Conservation (phyloP, 2,888 invertebrate genomes). For the Galerucella pusilla region DNA sequence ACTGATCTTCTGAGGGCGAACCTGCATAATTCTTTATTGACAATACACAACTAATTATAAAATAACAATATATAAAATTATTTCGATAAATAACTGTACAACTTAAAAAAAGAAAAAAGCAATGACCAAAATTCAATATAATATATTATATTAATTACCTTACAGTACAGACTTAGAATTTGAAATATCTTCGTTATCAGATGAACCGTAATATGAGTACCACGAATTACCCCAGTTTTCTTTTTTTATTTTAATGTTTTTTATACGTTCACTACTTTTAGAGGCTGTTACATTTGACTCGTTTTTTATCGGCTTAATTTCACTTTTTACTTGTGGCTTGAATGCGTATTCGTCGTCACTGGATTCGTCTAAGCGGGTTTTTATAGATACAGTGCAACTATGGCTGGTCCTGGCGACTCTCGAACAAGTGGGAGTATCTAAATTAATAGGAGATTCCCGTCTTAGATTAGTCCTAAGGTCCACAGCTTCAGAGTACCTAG, state of each 20-base stretch:
- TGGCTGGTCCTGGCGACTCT: constrained; percentile 24
- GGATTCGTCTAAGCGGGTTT: constrained; percentile 1
- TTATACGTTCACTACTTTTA: constrained; percentile 36
- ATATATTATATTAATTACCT: neutral
- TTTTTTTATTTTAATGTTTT: constrained; percentile 43
- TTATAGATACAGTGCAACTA: neutral
- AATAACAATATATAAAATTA: constrained; percentile 49
- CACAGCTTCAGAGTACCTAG: constrained; percentile 32
- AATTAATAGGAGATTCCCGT: constrained; percentile 19
- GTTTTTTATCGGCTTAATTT: constrained; percentile 36
- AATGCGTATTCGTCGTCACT: constrained; percentile 32
- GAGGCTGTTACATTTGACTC: constrained; percentile 28
- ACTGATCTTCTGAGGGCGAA: constrained; percentile 8
- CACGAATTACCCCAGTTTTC: constrained; percentile 42
- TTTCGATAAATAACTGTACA: constrained; percentile 49
- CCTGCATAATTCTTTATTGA: constrained; percentile 40
- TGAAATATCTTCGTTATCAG: constrained; percentile 40
- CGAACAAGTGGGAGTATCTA: constrained; percentile 40
- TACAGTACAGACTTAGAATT: constrained; percentile 38
- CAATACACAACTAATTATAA: constrained; percentile 42
- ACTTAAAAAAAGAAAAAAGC: constrained; percentile 41
- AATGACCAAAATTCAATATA: constrained; percentile 24
- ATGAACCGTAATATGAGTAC: constrained; percentile 47
- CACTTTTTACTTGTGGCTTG: constrained; percentile 36
- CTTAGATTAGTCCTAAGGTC: constrained; percentile 18